Evolutionary conservation across 92 coral and sea anemone genomes (phyloP).

Genomic region (Phenganax subtilis): DNA sequence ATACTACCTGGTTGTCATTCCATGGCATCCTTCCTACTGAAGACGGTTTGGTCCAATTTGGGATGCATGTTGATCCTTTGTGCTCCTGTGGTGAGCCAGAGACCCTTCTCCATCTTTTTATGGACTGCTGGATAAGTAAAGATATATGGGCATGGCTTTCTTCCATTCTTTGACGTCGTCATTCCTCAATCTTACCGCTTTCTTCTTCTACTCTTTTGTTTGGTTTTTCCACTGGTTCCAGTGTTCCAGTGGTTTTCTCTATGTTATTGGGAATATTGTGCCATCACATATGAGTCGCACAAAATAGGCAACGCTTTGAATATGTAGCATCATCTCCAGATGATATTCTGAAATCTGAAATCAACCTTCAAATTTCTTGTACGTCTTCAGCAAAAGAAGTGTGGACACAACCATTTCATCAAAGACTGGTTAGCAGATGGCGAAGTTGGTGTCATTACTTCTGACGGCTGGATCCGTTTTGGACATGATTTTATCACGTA

Average conservation of each 20-base stretch:
- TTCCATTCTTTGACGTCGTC: too few relatives aligned
- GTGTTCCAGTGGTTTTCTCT: neutral
- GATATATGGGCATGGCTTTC: neutral
- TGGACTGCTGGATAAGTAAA: neutral
- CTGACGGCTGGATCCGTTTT: too few relatives aligned
- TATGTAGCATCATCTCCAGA: neutral
- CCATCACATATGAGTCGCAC: neutral
- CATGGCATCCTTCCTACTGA: constrained; percentile 13
- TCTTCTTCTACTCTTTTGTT: neutral
- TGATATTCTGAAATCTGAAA: too few relatives aligned
- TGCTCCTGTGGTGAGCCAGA: constrained; percentile 18
- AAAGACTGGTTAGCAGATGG: too few relatives aligned
- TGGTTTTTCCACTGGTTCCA: neutral
- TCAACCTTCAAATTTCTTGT: too few relatives aligned
- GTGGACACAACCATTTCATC: too few relatives aligned
- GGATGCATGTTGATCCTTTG: neutral
- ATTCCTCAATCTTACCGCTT: too few relatives aligned
- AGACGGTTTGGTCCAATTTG: constrained; percentile 8
- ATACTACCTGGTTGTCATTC: neutral
- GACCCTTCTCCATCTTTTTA: neutral
- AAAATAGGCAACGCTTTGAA: neutral
- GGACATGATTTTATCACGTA: too few relatives aligned
- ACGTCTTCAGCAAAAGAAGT: too few relatives aligned
- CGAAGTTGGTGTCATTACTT: too few relatives aligned
- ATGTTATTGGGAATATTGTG: constrained; percentile 2